Evolutionary conservation across 2,888 invertebrate species (phyloP).

Genomic region (Hydrotaea cyrtoneurina): DNA sequence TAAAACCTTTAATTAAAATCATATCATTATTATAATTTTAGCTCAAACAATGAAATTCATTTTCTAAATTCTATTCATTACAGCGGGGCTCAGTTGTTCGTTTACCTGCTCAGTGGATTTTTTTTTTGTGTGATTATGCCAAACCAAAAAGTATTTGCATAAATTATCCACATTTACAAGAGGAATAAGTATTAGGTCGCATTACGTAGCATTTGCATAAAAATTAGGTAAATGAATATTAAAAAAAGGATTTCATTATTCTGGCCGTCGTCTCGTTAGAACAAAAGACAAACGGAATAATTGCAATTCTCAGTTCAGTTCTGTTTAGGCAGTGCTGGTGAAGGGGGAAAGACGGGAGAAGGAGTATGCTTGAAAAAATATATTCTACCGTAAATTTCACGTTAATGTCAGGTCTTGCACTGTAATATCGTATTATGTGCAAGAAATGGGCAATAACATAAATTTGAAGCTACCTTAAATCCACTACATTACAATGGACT

Average conservation of each 20-base stretch:
- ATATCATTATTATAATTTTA: constrained; percentile 47
- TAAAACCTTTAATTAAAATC: constrained; percentile 57
- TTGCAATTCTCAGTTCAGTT: neutral
- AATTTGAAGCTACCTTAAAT: too few species aligned
- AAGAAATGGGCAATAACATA: neutral
- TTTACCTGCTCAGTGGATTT: neutral
- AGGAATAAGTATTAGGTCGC: constrained; percentile 38
- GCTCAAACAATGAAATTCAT: constrained; percentile 34
- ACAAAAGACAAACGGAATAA: constrained; percentile 22
- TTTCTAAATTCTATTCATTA: constrained; percentile 26
- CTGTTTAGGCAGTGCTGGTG: too few species aligned
- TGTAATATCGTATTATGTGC: too few species aligned
- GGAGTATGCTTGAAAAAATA: neutral
- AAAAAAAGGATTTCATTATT: constrained; percentile 40
- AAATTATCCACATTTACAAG: constrained; percentile 55
- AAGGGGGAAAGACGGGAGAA: neutral
- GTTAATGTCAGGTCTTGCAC: too few species aligned
- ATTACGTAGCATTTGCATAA: constrained; percentile 57
- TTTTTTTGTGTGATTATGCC: constrained; percentile 24
- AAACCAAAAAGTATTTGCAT: constrained; percentile 51
- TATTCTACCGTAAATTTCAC: neutral
- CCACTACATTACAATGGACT: too few species aligned
- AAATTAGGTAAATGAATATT: constrained; percentile 43
- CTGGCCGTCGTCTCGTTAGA: neutral
- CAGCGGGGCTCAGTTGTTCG: neutral